Conservation (phyloP, 2,113 vertebrate species). For the Phylloscopus trochilus region DNA sequence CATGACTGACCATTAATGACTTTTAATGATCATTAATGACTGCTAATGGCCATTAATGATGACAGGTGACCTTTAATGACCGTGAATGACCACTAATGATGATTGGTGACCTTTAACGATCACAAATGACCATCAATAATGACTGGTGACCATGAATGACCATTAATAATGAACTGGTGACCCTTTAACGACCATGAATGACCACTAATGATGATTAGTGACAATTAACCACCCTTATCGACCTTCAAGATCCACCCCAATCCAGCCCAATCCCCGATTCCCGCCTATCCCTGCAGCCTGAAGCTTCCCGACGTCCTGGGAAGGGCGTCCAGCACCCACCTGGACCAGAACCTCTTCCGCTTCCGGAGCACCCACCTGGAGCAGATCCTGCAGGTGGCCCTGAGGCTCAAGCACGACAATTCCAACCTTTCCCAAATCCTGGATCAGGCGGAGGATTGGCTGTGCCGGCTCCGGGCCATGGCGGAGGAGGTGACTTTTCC, state of each 20-base stretch:
- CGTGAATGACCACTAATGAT: not conserved
- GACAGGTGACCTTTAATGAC: not conserved
- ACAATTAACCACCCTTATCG: not conserved
- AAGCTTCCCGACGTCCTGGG: slow-evolving; percentile 71
- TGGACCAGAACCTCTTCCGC: slow-evolving; percentile 83
- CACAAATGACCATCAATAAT: rapidly evolving
- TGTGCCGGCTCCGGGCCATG: slow-evolving; percentile 74
- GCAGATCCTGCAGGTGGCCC: slow-evolving; percentile 79
- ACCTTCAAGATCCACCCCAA: not conserved
- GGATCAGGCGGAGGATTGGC: slow-evolving; percentile 94
- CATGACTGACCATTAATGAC: rapidly evolving
- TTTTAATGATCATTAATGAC: rapidly evolving
- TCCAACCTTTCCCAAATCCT: slow-evolving; percentile 67
- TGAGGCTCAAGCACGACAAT: slow-evolving; percentile 77
- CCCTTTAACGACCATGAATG: not conserved
- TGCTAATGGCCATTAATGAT: too few species aligned
- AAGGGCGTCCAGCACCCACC: slow-evolving; percentile 77
- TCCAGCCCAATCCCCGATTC: not conserved
- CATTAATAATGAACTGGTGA: rapidly evolving
- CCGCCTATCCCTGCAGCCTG: slow-evolving; percentile 56
- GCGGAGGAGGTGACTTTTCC: slow-evolving; percentile 81
- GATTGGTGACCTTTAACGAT: rapidly evolving
- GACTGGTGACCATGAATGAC: rapidly evolving
- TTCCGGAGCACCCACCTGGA: slow-evolving; percentile 78
- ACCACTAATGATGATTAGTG: not conserved